phyloP scores from a whole-genome alignment of 2,797 vertebrate species.

The Eurystomus glaucurus region DNA sequence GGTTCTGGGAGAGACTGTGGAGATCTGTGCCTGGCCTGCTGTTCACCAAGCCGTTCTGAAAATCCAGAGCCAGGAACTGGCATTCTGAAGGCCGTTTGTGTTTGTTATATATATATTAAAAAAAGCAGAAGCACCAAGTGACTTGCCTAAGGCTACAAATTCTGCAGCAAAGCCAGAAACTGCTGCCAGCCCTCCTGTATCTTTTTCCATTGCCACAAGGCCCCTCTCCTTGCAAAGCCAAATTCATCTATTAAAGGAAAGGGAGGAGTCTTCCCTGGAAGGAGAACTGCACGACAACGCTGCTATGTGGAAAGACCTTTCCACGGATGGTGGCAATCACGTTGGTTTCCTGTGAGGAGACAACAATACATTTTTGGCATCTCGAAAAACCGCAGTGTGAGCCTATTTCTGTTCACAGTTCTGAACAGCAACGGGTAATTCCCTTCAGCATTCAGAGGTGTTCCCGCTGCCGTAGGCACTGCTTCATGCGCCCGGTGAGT shows the following conservation, averaged over 20 bases:
- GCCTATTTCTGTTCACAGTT: neutral
- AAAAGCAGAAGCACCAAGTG: neutral
- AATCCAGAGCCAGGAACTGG: neutral
- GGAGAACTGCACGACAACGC: neutral
- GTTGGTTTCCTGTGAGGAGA: neutral
- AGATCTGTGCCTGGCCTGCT: neutral
- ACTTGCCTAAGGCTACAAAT: neutral
- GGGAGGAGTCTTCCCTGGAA: neutral
- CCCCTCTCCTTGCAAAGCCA: neutral
- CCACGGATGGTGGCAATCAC: neutral
- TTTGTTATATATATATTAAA: neutral
- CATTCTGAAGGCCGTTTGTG: neutral
- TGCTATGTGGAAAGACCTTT: neutral
- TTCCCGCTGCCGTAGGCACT: no score
- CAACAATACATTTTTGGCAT: neutral
- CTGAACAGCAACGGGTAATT: neutral
- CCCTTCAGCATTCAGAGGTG: neutral
- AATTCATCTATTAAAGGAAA: neutral
- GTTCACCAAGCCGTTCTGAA: neutral
- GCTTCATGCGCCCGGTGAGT: rapidly evolving
- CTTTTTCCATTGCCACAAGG: neutral
- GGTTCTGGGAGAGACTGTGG: neutral
- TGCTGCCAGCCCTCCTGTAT: neutral
- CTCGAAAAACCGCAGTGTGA: neutral
- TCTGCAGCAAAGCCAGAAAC: neutral